A percentile compares a stretch with the other conserved stretches of the same genome.
phyloP scores from a whole-genome alignment of 2,113 vertebrate species.

The Perca fluviatilis region DNA sequence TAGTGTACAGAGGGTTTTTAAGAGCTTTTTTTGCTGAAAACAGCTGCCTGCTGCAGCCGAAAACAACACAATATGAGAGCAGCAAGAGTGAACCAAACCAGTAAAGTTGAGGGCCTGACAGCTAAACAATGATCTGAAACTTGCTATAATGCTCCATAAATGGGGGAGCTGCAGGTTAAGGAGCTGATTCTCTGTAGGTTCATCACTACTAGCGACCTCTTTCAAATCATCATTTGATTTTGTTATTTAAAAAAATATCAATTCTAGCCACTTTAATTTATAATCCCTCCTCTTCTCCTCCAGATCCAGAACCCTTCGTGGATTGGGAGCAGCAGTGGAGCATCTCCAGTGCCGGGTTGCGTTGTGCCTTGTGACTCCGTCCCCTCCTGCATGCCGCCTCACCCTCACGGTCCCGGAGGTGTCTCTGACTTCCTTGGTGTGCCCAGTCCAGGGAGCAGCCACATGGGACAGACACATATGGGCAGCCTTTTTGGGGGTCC shows the following conservation, averaged over 20 bases:
- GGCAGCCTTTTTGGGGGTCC: conserved; percentile 90
- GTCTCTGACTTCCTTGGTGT: conserved; percentile 93
- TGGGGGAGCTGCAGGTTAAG: not conserved
- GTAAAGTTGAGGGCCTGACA: not conserved
- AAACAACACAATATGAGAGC: not conserved
- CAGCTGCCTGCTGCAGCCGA: not conserved
- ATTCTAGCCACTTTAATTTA: not conserved
- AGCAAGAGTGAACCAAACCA: not conserved
- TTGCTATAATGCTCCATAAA: not conserved
- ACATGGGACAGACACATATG: conserved; percentile 97
- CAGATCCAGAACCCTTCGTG: conserved; percentile 97
- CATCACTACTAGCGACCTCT: not conserved
- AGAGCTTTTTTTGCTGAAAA: not conserved
- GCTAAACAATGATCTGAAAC: not conserved
- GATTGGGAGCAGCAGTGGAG: conserved; percentile 90
- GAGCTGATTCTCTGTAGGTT: not conserved
- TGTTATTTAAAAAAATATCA: not conserved
- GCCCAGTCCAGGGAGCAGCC: conserved; percentile 86
- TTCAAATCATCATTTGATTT: not conserved
- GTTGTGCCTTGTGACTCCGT: conserved; percentile 94
- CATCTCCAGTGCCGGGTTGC: conserved; percentile 92
- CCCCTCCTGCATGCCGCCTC: conserved; percentile 95
- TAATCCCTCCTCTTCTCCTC: conserved; percentile 6
- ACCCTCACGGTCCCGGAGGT: conserved; percentile 87
- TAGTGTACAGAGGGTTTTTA: not conserved